These are phyloP conservation scores for Physocephala rufipes DNA, from an alignment of 2,888 invertebrate genomes.

Conservation along the genomic window DNA sequence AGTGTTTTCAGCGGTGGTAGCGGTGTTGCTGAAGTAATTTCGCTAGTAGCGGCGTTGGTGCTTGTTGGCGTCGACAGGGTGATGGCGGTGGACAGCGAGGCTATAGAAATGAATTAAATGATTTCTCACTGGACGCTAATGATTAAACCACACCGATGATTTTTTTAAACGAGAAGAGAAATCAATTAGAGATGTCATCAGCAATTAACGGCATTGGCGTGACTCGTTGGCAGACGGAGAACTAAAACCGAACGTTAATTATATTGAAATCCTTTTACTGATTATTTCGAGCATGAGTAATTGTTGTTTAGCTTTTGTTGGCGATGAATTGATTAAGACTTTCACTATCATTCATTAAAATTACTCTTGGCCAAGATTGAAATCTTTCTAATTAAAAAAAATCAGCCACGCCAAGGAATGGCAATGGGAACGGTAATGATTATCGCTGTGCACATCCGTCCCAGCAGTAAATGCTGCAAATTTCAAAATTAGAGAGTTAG, in stretches of 20 bases:
- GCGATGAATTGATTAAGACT: background rate
- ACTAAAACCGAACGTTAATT: too few species aligned
- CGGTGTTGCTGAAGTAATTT: too few species aligned
- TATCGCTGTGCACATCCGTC: too few species aligned
- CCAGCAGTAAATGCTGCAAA: background rate
- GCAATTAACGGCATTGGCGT: slow-evolving; percentile 8
- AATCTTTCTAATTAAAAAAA: background rate
- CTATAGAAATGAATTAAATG: background rate
- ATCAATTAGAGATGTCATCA: slow-evolving; percentile 26
- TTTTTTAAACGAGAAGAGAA: slow-evolving; percentile 23
- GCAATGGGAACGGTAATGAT: too few species aligned
- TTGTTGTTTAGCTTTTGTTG: background rate
- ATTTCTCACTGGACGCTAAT: background rate
- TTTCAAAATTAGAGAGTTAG: too few species aligned
- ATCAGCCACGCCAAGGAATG: background rate
- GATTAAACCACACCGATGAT: background rate
- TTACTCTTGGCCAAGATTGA: too few species aligned
- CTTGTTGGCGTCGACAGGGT: background rate
- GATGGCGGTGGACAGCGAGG: background rate
- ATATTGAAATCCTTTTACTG: background rate
- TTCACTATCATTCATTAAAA: slow-evolving; percentile 17
- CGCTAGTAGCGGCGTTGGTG: too few species aligned
- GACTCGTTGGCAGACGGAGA: background rate
- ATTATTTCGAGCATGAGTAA: background rate
- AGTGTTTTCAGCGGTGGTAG: background rate